Evolutionary conservation across 2,888 invertebrate species (phyloP).

Genomic region (Beris chalybata): DNA sequence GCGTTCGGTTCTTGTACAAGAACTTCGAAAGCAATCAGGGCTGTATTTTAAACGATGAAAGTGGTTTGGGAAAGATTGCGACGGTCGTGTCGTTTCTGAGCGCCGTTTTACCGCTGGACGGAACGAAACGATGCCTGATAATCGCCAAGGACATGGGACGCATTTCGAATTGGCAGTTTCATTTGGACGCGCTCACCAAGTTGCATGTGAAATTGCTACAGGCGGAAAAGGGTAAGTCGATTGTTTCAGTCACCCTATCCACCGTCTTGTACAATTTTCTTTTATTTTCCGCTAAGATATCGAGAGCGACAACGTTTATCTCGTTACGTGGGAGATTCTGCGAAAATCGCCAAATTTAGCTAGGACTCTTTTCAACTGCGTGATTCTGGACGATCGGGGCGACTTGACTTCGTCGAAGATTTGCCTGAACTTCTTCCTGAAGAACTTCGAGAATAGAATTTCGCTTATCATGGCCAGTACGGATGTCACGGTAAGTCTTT

Average conservation of each 20-base stretch:
- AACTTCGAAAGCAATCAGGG: conserved; percentile 49
- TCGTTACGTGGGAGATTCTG: conserved; percentile 51
- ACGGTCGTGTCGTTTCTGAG: conserved; percentile 48
- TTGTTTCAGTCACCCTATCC: not conserved
- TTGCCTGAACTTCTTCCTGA: conserved; percentile 51
- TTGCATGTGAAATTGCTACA: conserved; percentile 47
- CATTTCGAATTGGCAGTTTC: conserved; percentile 51
- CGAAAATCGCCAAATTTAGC: conserved; percentile 49
- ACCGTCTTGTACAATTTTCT: not conserved
- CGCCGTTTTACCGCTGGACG: conserved; percentile 40
- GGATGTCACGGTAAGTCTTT: conserved; percentile 49
- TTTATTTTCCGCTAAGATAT: conserved; percentile 42
- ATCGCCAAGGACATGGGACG: conserved; percentile 50
- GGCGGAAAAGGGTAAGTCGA: conserved; percentile 44
- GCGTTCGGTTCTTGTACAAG: conserved; percentile 49
- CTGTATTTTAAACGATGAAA: conserved; percentile 53
- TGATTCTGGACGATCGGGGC: conserved; percentile 52
- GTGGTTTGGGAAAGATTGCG: conserved; percentile 51
- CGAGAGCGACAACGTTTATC: conserved; percentile 48
- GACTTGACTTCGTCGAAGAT: conserved; percentile 51
- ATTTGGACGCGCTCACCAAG: conserved; percentile 48
- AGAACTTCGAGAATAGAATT: conserved; percentile 50
- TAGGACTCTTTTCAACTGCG: conserved; percentile 49
- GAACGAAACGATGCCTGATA: conserved; percentile 47
- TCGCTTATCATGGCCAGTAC: conserved; percentile 52